Evolutionary conservation across 2,113 vertebrate species (phyloP).

Genomic region (Carassius carassius): DNA sequence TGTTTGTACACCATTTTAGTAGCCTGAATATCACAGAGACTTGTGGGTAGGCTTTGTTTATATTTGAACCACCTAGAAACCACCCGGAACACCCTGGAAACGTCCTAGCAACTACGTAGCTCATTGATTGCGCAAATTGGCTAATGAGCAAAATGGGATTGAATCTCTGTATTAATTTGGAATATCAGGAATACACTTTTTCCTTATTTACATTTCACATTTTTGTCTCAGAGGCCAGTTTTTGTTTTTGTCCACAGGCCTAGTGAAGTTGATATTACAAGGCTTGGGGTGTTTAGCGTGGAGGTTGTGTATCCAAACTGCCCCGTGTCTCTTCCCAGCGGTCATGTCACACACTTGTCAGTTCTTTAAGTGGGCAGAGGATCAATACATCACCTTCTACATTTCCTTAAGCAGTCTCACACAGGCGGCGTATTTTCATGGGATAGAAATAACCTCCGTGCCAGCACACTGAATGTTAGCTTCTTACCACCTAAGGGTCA

Average conservation of each 20-base stretch:
- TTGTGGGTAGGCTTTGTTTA: background rate
- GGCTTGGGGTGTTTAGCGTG: slow-evolving; percentile 9
- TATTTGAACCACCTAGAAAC: background rate
- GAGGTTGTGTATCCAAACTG: slow-evolving; percentile 14
- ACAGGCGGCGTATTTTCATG: slow-evolving; percentile 48
- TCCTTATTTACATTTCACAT: background rate
- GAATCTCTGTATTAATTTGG: background rate
- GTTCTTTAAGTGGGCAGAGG: slow-evolving; percentile 56
- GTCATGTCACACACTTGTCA: slow-evolving; percentile 55
- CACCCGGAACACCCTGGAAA: background rate
- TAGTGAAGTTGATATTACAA: slow-evolving; percentile 4
- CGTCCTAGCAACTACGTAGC: background rate
- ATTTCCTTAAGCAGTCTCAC: slow-evolving; percentile 58
- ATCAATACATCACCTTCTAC: slow-evolving; percentile 70
- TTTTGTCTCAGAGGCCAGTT: background rate
- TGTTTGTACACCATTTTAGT: background rate
- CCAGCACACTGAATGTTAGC: slow-evolving; percentile 53
- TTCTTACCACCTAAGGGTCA: slow-evolving; percentile 60
- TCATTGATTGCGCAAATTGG: background rate
- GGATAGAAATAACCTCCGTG: slow-evolving; percentile 65
- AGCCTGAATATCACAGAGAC: background rate
- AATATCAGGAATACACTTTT: background rate
- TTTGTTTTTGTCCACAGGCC: slow-evolving; percentile 3
- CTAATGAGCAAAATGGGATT: background rate
- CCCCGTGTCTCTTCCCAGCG: slow-evolving; percentile 17